Evolutionary conservation across 2,797 vertebrate genomes (phyloP).

Genomic region (Vultur gryphus): DNA sequence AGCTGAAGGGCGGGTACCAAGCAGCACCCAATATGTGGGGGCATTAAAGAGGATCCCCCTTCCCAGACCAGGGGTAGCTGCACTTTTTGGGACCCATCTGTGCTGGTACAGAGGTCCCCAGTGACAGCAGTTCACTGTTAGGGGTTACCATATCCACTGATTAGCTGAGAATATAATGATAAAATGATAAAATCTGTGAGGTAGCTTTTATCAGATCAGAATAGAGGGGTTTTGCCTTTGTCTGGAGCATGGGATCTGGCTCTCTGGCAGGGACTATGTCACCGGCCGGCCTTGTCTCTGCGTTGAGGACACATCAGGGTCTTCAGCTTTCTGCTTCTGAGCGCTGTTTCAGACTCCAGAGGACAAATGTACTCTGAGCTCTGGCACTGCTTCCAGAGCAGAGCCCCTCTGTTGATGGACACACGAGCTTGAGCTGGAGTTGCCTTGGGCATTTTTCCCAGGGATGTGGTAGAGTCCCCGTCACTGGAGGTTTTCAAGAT

Average conservation of each 20-base stretch:
- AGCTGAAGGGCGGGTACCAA: background rate
- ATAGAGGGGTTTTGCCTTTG: background rate
- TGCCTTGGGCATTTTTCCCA: background rate
- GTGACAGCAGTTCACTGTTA: background rate
- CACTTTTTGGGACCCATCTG: background rate
- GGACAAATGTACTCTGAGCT: background rate
- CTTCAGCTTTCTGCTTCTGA: background rate
- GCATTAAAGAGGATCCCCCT: background rate
- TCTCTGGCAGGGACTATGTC: background rate
- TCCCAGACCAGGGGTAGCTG: background rate
- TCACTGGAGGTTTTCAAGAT: background rate
- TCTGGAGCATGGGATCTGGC: background rate
- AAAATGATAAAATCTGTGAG: background rate
- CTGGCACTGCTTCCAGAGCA: background rate
- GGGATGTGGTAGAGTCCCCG: no score
- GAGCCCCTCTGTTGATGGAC: background rate
- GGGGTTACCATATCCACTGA: background rate
- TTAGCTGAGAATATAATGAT: background rate
- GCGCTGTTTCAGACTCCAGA: background rate
- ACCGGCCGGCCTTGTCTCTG: background rate
- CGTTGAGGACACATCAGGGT: background rate
- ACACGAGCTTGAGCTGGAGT: fast-evolving
- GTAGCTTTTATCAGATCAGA: background rate
- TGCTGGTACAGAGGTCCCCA: background rate
- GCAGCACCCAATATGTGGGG: background rate